Conservation (phyloP, 1,140 invertebrate genomes). For the Orussus abietinus region DNA sequence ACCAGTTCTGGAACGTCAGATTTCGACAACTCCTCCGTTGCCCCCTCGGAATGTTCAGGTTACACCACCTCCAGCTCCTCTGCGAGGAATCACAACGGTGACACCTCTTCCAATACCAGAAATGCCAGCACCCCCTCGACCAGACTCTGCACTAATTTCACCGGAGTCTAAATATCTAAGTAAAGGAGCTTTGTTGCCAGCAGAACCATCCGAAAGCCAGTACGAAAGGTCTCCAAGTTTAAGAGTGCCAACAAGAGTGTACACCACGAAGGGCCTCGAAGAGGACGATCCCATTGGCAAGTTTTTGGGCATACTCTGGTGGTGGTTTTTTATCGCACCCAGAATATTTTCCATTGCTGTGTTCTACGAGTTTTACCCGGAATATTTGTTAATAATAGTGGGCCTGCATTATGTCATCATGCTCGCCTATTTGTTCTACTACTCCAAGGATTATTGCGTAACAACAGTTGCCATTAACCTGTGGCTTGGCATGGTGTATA, state of each 20-base stretch:
- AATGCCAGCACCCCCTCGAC: constrained; percentile 45
- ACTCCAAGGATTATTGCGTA: constrained; percentile 55
- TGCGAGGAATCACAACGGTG: constrained; percentile 44
- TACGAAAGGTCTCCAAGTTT: constrained; percentile 22
- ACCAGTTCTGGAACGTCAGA: constrained; percentile 35
- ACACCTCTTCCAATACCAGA: constrained; percentile 43
- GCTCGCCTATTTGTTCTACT: constrained; percentile 58
- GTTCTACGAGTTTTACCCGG: constrained; percentile 66
- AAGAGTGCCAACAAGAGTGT: constrained; percentile 35
- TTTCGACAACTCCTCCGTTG: constrained; percentile 45
- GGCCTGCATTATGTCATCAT: constrained; percentile 60
- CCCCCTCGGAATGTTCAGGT: constrained; percentile 46
- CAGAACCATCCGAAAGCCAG: no score
- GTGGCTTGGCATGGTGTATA: constrained; percentile 65
- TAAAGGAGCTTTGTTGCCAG: no score
- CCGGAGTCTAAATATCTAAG: no score
- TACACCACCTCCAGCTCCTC: constrained; percentile 43
- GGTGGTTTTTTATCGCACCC: constrained; percentile 67
- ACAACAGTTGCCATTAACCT: constrained; percentile 59
- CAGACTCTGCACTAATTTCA: no score
- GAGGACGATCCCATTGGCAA: constrained; percentile 67
- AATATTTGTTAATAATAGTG: constrained; percentile 56
- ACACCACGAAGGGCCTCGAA: constrained; percentile 56
- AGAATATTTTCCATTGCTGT: constrained; percentile 65
- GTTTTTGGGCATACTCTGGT: constrained; percentile 64